These are phyloP conservation scores for Sanderia malayensis DNA, from an alignment of 30 jellyfish, hydroid and myxozoan genomes.

Conservation along the genomic window DNA sequence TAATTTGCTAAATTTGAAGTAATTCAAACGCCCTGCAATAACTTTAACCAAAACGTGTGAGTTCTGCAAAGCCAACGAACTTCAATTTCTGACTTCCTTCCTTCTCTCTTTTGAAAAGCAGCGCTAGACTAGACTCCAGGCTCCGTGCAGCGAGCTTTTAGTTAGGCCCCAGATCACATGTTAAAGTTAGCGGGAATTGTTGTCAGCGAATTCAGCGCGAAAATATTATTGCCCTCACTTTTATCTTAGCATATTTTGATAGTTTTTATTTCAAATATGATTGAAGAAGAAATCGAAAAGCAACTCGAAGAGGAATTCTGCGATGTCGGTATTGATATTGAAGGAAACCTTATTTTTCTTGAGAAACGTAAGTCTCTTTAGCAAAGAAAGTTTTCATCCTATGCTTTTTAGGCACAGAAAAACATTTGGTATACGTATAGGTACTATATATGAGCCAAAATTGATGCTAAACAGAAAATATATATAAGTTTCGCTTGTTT, in stretches of 20 bases:
- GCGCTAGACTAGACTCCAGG: not conserved
- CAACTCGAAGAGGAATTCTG: slow-evolving; percentile 69
- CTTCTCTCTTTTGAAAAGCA: not conserved
- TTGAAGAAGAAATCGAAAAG: slow-evolving; percentile 52
- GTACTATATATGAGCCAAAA: too few relatives aligned
- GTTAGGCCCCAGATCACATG: too few relatives aligned
- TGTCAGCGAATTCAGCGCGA: too few relatives aligned
- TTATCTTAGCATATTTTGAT: too few relatives aligned
- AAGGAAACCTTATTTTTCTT: slow-evolving; percentile 70
- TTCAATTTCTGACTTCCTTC: not conserved
- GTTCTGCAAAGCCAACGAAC: slow-evolving; percentile 1
- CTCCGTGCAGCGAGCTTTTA: too few relatives aligned
- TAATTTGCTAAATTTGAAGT: too few relatives aligned
- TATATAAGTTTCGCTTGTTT: not conserved
- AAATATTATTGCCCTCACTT: too few relatives aligned
- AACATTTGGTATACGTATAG: too few relatives aligned
- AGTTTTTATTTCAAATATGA: slow-evolving; percentile 2
- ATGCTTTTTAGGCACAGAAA: too few relatives aligned
- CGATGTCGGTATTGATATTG: slow-evolving; percentile 86
- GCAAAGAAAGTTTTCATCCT: not conserved
- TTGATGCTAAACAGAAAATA: not conserved
- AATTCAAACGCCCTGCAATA: too few relatives aligned
- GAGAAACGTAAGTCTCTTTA: slow-evolving; percentile 59
- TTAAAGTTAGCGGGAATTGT: too few relatives aligned
- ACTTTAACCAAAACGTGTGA: too few relatives aligned